phyloP scores from a whole-genome alignment of 2,113 vertebrate genomes.

The Apodemus speciosus region DNA sequence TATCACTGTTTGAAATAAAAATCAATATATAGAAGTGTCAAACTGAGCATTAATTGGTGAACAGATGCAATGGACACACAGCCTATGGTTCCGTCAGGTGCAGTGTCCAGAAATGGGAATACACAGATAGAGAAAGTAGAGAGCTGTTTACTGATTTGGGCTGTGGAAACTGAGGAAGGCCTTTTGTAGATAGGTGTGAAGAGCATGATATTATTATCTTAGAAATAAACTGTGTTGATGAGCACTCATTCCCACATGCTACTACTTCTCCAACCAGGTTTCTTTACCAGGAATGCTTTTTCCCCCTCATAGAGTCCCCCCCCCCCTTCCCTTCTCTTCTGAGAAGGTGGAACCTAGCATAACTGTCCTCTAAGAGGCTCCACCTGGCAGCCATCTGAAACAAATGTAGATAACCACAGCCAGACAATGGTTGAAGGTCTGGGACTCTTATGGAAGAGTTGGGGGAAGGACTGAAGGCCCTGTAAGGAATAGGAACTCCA shows the following conservation, averaged over 20 bases:
- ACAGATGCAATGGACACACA: neutral
- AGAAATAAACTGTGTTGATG: neutral
- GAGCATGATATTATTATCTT: neutral
- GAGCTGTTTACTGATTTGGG: neutral
- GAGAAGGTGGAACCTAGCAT: too few species aligned
- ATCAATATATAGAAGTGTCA: neutral
- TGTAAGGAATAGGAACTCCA: too few species aligned
- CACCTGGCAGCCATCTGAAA: too few species aligned
- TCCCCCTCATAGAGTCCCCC: too few species aligned
- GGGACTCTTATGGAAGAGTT: too few species aligned
- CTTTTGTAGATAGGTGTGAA: neutral
- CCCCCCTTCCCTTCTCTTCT: too few species aligned
- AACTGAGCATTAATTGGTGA: neutral
- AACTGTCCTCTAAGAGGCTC: too few species aligned
- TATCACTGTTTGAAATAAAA: neutral
- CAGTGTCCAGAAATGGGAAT: neutral
- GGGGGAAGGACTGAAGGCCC: too few species aligned
- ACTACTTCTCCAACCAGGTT: too few species aligned
- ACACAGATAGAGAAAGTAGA: neutral
- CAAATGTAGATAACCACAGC: too few species aligned
- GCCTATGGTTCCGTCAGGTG: neutral
- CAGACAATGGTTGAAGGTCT: too few species aligned
- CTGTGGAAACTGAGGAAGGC: accelerated
- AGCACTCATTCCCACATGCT: neutral
- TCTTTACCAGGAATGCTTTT: neutral